These are phyloP conservation scores for Ceratina calcarata DNA, from an alignment of 1,140 invertebrate species.

Conservation along the genomic window DNA sequence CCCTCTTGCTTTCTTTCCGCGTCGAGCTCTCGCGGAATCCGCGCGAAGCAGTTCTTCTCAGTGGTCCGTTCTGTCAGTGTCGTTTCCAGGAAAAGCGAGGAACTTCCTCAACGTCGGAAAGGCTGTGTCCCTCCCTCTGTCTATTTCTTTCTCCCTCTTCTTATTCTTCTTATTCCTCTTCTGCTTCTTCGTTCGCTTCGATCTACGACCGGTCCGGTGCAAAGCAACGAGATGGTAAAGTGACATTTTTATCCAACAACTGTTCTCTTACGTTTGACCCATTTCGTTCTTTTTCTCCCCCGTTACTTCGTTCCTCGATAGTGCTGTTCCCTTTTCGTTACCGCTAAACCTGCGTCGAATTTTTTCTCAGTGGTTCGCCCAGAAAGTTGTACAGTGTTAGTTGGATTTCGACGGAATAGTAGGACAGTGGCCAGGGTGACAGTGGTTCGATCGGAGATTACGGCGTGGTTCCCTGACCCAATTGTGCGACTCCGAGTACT, in stretches of 20 bases:
- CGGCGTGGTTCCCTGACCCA: constrained; percentile 42
- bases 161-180: constrained; percentile 2
- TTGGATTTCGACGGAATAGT: not conserved
- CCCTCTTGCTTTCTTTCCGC: constrained; percentile 51
- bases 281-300: not conserved
- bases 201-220: constrained; percentile 4
- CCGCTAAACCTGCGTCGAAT: not conserved
- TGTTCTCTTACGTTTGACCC: not conserved
- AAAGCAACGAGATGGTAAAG: constrained; percentile 18
- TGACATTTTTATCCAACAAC: not conserved
- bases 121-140: constrained; percentile 25
- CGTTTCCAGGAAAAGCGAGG: constrained; percentile 46
- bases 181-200: not conserved
- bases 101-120: constrained; percentile 22
- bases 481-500: constrained; percentile 33
- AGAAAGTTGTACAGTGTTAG: not conserved
- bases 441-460: constrained; percentile 39
- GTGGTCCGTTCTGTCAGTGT: constrained; percentile 73
- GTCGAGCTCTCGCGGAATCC: constrained; percentile 36
- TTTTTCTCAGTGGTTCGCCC: not conserved
- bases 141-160: constrained; percentile 13
- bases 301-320: no score
- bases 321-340: not conserved
- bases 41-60: constrained; percentile 59
- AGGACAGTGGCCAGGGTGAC: not conserved